Base-by-base conservation (phyloP, 2,888 invertebrate species). In the Dolichomitus sp. region DNA sequence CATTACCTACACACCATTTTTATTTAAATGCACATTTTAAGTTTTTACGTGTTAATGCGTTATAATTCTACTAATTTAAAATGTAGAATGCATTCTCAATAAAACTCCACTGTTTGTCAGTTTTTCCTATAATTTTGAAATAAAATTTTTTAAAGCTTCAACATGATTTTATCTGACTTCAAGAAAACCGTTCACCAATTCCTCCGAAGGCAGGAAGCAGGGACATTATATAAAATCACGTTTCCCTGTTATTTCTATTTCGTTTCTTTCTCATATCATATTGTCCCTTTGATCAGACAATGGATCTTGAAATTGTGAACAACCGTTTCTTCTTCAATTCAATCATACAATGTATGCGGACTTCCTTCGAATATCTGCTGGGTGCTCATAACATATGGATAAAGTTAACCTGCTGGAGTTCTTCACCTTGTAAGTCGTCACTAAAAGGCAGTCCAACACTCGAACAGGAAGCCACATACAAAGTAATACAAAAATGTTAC, bases 301-400 rank as follows among this genome's bases (percentile, higher is more conserved):
- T 57, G 57, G 12, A n/a, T 14, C 1, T 30, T 1, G 5, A 57
- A 30, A 57, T 14, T 48, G n/a, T 66, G 12, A 30, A 50, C 23
- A 4, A 19, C 6, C 17, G 33, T 19, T 17, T n/a, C 3, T 45
- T 72, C 45, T 65, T 75, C 40, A 57, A 80, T 57, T 74, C 54
- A 52, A 50, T 2, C 52, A 27, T 30, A 52, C 23, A 52, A 52
- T 23, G 19, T 52, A 33, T n/a, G n/a, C 17, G 17, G 4, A 4
- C 23, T 52, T 23, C 23, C 23, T 52, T 23, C 9, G 23, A 52
- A 23, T 19, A 19, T 52, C 2, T 4, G 9, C 2, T 12, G 23
- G 12, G 19, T 9, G 12, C 23, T n/a, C 45, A 23, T 48, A 2
- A 3, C 19, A 52, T 23, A 52, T 11, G 73, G 61, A 72, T 12